Percentiles rank a stretch among this genome's conserved stretches.
phyloP scores from a whole-genome alignment of 1,140 invertebrate species.

The Bombus picipes region DNA sequence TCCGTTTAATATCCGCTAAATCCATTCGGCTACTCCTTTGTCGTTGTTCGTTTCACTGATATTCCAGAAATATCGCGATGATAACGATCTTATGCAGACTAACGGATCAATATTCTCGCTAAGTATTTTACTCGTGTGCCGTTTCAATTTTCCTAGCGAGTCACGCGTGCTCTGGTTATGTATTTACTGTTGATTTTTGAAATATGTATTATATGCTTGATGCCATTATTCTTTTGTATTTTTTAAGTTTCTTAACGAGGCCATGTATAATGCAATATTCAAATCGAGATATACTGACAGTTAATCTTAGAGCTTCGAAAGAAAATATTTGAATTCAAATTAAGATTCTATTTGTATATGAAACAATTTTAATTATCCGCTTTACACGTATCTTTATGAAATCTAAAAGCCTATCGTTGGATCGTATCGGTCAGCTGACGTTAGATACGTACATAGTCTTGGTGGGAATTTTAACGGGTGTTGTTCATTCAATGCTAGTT shows the following conservation, averaged over 20 bases:
- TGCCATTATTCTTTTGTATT: not conserved
- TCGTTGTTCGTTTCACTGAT: not conserved
- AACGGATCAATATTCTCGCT: conserved; percentile 36
- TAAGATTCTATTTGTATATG: not conserved
- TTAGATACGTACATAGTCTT: conserved; percentile 29
- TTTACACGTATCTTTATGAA: not conserved
- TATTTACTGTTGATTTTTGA: not conserved
- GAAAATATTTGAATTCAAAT: not conserved
- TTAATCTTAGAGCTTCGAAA: not conserved
- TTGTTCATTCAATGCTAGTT: conserved; percentile 30
- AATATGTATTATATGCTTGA: not conserved
- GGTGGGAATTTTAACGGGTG: conserved; percentile 55
- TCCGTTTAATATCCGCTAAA: conserved; percentile 34
- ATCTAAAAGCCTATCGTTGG: not conserved
- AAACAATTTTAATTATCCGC: not conserved
- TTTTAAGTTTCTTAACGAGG: too few relatives aligned
- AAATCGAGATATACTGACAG: not conserved
- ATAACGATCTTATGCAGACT: conserved; percentile 37
- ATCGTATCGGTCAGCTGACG: conserved; percentile 51
- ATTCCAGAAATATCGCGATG: conserved; percentile 26
- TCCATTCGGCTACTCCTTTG: conserved; percentile 18
- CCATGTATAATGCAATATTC: not conserved
- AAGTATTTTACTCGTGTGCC: conserved; percentile 8
- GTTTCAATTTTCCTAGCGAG: not conserved
- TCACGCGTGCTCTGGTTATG: not conserved